Percentiles rank a stretch among this genome's conserved stretches.
phyloP scores from a whole-genome alignment of 1,140 invertebrate genomes.

The Pseudachorutes palmiensis region DNA sequence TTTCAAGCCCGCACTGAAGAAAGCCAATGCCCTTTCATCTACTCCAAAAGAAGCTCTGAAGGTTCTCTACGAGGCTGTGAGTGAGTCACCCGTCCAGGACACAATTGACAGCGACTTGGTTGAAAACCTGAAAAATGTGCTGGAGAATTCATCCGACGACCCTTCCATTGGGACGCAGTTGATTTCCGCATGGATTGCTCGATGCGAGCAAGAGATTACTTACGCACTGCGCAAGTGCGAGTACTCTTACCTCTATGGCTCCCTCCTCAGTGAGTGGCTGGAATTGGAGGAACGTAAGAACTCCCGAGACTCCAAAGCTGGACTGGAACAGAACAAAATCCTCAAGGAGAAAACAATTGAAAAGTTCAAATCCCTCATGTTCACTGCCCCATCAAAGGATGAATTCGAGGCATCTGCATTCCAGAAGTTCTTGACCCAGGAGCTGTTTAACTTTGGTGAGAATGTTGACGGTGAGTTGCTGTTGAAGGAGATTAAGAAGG shows the following conservation, averaged over 20 bases:
- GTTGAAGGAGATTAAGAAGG: not conserved
- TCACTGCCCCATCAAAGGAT: not conserved
- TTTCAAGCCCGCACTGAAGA: slow-evolving; percentile 9
- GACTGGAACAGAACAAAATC: not conserved
- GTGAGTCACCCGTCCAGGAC: not conserved
- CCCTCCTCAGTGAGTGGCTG: slow-evolving; percentile 20
- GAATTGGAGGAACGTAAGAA: not conserved
- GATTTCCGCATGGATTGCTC: slow-evolving; percentile 16
- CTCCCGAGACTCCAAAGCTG: not conserved
- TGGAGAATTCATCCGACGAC: not conserved
- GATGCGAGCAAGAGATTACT: slow-evolving; percentile 15
- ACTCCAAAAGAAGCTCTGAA: not conserved
- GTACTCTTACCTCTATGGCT: slow-evolving; percentile 24
- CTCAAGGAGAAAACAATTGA: slow-evolving; percentile 20
- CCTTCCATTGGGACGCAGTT: slow-evolving; percentile 8
- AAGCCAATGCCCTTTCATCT: not conserved
- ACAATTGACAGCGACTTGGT: not conserved
- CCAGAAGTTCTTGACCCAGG: not conserved
- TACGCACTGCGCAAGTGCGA: slow-evolving; percentile 19
- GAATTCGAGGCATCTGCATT: slow-evolving; percentile 17
- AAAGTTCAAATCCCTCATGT: slow-evolving; percentile 17
- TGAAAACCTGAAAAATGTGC: slow-evolving; percentile 7
- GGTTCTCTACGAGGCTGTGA: not conserved
- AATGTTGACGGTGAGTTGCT: not conserved
- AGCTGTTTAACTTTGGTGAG: slow-evolving; percentile 7